A percentile compares a stretch with the other conserved stretches of the same genome.
phyloP scores from a whole-genome alignment of 1,140 invertebrate genomes.

The Plutomurus gul region DNA sequence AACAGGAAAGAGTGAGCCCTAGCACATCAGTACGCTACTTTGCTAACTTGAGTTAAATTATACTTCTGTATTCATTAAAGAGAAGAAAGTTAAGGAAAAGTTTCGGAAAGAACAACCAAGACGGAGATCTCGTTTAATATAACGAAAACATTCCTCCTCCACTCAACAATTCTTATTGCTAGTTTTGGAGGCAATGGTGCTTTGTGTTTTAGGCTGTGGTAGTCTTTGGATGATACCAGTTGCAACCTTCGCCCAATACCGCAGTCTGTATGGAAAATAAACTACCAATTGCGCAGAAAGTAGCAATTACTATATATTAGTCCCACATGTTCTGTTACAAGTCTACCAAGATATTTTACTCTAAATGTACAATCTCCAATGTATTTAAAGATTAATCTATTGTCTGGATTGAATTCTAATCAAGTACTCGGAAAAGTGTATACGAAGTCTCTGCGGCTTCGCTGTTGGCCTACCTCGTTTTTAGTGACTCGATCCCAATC shows the following conservation, averaged over 20 bases:
- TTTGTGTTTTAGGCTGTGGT: background rate
- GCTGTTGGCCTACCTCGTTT: conserved; percentile 75
- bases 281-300: too few relatives aligned
- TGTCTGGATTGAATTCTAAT: background rate
- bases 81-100: conserved; percentile 4
- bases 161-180: background rate
- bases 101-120: background rate
- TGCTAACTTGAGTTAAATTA: background rate
- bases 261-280: too few relatives aligned
- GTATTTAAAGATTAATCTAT: background rate
- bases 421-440: background rate
- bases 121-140: conserved; percentile 6
- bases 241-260: too few relatives aligned
- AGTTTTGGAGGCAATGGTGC: background rate
- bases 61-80: conserved; percentile 10
- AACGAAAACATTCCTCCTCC: conserved; percentile 1
- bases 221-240: too few relatives aligned
- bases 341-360: background rate
- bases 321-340: background rate
- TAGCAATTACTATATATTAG: too few relatives aligned
- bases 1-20: background rate
- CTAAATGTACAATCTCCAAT: background rate
- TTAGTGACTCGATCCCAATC: conserved; percentile 98
- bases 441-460: background rate
- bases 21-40: background rate